Evolutionary conservation across 2,113 vertebrate species (phyloP), one percentile per base, ranked within the genome.

Genomic region (Dromas ardeola): DNA sequence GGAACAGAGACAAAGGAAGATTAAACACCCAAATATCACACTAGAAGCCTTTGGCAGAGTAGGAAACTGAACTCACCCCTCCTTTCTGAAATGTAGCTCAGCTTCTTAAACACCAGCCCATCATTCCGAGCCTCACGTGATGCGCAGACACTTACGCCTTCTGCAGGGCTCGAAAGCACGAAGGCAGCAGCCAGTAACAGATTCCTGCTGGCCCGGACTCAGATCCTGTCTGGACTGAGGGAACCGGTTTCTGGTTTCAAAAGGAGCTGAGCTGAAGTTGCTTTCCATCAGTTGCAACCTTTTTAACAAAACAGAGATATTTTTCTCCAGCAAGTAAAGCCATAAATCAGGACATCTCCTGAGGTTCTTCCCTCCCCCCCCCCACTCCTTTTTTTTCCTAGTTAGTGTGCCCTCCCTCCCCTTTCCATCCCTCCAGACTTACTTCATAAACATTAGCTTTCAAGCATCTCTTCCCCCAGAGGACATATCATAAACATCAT

Each of bases 391-490:
- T 50, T 78, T 80, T 52, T 11, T 15, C 62, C 10, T 43, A 94
- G 94, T 94, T 92, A 77, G 78, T 56, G 58, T 38, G 53, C 86
- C 84, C 71, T 91, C 85, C 90, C 81, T 83, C 88, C 91, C 92
- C 86, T 95, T 93, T 93, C 94, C 84, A 97, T 77, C 96, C 96
- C 96, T 97, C 86, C 97, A 97, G 97, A 96, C 94, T 97, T 96
- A 93, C 92, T 97, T 93, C 96, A 94, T 97, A 96, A 97, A 98
- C 98, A 97, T 95, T 97, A 94, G 96, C 97, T 96, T 96, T 93
- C 79, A 90, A 95, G 96, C 95, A 95, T 96, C 81, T 72, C 43
- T 96, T 90, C 45, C 96, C 95, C 94, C 58, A 81, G 95, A 96
- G 97, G 96, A 95, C 97, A 70, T 91, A 92, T 94, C 65, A 73